Evolutionary conservation across 2,113 vertebrate genomes (phyloP).

Genomic region (Aramus guarauna): DNA sequence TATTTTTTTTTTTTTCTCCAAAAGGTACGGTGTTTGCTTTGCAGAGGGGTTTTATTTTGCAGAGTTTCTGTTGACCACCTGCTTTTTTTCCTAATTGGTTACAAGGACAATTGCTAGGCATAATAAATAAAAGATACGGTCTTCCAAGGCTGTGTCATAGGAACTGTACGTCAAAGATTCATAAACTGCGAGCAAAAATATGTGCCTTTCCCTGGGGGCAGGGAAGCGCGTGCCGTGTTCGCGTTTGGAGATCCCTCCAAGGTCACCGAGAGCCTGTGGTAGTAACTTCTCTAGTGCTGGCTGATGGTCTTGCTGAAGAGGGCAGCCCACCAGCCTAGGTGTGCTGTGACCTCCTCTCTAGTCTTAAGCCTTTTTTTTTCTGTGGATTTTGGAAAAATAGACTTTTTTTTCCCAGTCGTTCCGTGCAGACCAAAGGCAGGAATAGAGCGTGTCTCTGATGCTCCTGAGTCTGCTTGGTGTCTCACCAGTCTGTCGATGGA

Average conservation of each 20-base stretch:
- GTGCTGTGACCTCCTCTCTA: neutral
- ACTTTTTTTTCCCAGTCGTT: neutral
- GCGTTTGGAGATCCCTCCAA: neutral
- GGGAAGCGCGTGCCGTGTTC: neutral
- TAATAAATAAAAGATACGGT: slow-evolving; percentile 58
- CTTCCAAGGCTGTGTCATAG: slow-evolving; percentile 14
- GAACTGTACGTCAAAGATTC: slow-evolving; percentile 47
- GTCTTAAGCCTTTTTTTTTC: neutral
- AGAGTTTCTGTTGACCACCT: slow-evolving; percentile 58
- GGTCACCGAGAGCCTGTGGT: accelerated
- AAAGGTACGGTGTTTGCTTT: slow-evolving; percentile 23
- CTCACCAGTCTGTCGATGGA: neutral
- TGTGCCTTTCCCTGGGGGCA: slow-evolving; percentile 18
- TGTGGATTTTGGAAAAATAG: neutral
- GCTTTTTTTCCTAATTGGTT: slow-evolving; percentile 25
- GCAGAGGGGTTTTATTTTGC: slow-evolving; percentile 36
- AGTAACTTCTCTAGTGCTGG: neutral
- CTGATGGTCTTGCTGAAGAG: neutral
- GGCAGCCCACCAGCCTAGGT: neutral
- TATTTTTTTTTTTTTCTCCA: slow-evolving; percentile 35
- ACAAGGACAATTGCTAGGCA: slow-evolving; percentile 43
- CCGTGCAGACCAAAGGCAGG: neutral
- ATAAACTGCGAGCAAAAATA: slow-evolving; percentile 51
- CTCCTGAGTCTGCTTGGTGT: neutral
- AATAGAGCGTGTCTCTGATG: neutral